Evolutionary conservation across 2,113 vertebrate species (phyloP), one percentile per base, ranked within the genome.

Genomic region (Accipiter virgatus): DNA sequence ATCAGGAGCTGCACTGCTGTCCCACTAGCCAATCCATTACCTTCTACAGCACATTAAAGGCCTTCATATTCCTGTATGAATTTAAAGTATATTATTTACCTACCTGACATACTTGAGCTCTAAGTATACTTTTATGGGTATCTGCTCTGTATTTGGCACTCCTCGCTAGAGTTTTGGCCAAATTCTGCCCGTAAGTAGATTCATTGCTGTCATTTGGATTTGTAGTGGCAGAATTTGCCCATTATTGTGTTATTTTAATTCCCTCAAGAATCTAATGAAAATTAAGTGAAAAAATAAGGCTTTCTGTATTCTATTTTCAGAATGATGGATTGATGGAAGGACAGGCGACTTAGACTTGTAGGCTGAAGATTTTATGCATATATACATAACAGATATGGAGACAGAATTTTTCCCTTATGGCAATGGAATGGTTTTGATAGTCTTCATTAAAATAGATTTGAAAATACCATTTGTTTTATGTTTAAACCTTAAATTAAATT

Each of bases 401-500:
- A 87, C 86, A 97, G 94, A 95, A 96, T 97, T 96, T 96, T 97
- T 97, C 95, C 91, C 95, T 97, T 83, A 96, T 95, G 95, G 95
- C 95, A 88, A 83, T 95, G 94, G 95, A 96, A 95, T 97, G 95
- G 96, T 96, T 97, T 96, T 96, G 92, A 96, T 97, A 96, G 94
- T 96, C 92, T 93, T 96, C 95, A 95, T 97, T 96, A 97, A 97
- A 97, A 96, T 82, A 97, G 83, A 97, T 95, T 95, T 96, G 88
- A 95, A 97, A 97, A 97, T 97, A 96, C 95, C 95, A 97, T 97
- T 97, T 97, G 95, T 97, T 97, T 97, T 97, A 96, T 96, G 96
- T 97, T 97, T 97, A 97, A 97, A 97, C 91, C 93, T 96, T 97
- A 97, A 95, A 95, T 97, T 97, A 97, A 95, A 94, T 97, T 97